Evolutionary conservation across 2,797 vertebrate genomes (phyloP).

Genomic region (Spheniscus humboldti): DNA sequence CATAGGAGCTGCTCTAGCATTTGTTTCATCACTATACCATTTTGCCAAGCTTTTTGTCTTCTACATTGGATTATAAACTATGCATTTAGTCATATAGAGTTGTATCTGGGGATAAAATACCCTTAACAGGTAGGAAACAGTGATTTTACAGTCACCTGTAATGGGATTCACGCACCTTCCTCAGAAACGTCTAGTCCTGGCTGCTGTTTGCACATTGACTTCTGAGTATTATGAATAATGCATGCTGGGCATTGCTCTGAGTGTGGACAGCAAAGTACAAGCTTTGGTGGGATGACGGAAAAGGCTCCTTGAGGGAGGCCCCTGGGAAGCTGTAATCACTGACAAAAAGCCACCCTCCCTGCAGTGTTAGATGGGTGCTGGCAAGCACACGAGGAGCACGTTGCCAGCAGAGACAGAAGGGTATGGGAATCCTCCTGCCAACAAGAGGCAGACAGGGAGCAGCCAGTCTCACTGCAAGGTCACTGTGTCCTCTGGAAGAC

Average conservation of each 20-base stretch:
- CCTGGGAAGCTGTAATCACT: background rate
- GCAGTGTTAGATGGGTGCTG: slow-evolving; percentile 4
- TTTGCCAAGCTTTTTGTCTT: background rate
- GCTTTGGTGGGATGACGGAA: background rate
- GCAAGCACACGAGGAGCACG: background rate
- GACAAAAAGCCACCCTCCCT: background rate
- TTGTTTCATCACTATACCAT: background rate
- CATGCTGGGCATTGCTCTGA: background rate
- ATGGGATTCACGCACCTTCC: background rate
- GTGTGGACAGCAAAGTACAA: background rate
- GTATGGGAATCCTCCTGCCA: slow-evolving; percentile 18
- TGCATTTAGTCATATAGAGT: background rate
- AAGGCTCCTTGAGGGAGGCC: background rate
- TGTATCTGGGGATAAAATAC: background rate
- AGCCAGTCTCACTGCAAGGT: slow-evolving; percentile 2
- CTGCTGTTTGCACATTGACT: background rate
- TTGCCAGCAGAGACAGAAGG: slow-evolving; percentile 29
- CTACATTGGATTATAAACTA: background rate
- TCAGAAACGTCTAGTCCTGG: background rate
- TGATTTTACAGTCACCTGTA: background rate
- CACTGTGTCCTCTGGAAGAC: slow-evolving; percentile 39
- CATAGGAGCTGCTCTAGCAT: background rate
- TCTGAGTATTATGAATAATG: background rate
- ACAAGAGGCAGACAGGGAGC: slow-evolving; percentile 7
- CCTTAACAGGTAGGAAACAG: background rate